These are phyloP conservation scores for Eristalinus aeneus DNA, from an alignment of 2,888 invertebrate genomes.

Conservation along the genomic window DNA sequence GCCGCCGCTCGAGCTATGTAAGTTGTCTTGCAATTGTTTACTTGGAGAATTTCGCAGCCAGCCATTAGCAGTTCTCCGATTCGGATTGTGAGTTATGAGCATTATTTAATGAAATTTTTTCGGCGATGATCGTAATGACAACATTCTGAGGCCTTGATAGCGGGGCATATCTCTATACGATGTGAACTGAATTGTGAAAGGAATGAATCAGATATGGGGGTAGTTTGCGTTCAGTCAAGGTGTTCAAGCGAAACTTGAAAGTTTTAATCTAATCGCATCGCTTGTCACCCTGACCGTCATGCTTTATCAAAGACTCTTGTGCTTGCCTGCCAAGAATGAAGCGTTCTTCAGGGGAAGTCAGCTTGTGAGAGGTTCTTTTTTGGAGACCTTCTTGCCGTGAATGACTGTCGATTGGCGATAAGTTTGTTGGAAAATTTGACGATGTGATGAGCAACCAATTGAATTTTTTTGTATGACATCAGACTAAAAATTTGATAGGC, in stretches of 20 bases:
- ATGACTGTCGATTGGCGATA: too few species aligned
- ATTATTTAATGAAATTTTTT: background rate
- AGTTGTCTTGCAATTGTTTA: constrained; percentile 17
- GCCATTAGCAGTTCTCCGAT: background rate
- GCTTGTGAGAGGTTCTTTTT: background rate
- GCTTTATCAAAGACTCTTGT: background rate
- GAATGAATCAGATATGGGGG: background rate
- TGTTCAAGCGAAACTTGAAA: background rate
- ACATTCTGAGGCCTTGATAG: background rate
- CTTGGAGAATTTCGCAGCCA: background rate
- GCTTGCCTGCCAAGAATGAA: too few species aligned
- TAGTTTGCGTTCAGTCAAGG: background rate
- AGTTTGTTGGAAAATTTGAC: too few species aligned
- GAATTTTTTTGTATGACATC: too few species aligned
- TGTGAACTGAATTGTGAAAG: background rate
- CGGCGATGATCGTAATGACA: background rate
- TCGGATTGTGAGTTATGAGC: background rate
- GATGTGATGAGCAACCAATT: background rate
- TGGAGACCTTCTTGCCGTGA: background rate
- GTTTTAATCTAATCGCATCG: background rate
- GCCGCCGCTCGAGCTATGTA: background rate
- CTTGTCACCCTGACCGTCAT: background rate
- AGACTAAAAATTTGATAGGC: too few species aligned
- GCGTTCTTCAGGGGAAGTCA: background rate
- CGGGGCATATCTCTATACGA: background rate